Percentiles rank a stretch among this genome's conserved stretches.
Evolutionary conservation across 2,888 invertebrate species (phyloP).

Genomic region (Eledone cirrhosa): DNA sequence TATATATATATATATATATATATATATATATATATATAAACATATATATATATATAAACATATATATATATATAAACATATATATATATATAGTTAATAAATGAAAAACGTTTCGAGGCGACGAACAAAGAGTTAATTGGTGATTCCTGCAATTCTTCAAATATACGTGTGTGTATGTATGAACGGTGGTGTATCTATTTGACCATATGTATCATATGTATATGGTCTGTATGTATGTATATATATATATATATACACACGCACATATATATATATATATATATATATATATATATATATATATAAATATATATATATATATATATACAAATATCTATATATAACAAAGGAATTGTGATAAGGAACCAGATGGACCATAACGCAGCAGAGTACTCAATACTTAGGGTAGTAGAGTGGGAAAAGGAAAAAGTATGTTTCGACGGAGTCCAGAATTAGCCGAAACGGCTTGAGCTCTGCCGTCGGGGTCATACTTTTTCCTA

Average conservation of each 20-base stretch:
- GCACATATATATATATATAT: background rate
- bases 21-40: background rate
- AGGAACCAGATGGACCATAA: too few relatives aligned
- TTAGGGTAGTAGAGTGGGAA: too few relatives aligned
- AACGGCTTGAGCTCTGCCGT: too few relatives aligned
- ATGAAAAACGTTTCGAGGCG: background rate
- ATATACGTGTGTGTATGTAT: background rate
- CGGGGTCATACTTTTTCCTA: too few relatives aligned
- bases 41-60: background rate
- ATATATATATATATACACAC: background rate
- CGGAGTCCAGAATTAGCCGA: too few relatives aligned
- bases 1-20: background rate
- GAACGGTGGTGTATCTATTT: background rate
- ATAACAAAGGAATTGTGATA: too few relatives aligned
- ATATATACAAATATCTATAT: background rate
- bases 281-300: background rate
- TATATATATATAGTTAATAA: too few relatives aligned
- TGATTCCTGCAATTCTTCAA: background rate
- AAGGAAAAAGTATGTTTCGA: too few relatives aligned
- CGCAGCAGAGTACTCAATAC: too few relatives aligned
- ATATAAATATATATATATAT: background rate
- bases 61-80: conserved; percentile 1
- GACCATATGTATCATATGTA: background rate
- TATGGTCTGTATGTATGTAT: background rate
- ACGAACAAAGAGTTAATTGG: background rate